A percentile compares a stretch with the other conserved stretches of the same genome.
These are phyloP conservation scores for Trididemnum clinides DNA, from an alignment of 23 tunicate genomes.

Conservation along the genomic window DNA sequence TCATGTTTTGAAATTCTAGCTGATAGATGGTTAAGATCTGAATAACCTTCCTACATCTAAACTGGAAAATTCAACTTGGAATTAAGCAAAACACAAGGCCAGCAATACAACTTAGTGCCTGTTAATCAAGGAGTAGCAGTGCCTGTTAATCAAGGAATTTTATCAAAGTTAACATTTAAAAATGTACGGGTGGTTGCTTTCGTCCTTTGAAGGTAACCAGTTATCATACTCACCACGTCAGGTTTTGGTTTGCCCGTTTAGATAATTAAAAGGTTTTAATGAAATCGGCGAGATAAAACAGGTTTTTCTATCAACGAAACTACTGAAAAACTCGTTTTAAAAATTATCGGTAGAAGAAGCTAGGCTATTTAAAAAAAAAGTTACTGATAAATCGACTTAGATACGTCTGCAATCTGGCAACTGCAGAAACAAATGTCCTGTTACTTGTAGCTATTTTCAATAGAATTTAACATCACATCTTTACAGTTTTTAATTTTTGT, in stretches of 20 bases:
- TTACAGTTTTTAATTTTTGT: too few species aligned
- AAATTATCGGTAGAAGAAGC: too few species aligned
- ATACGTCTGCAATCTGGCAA: too few species aligned
- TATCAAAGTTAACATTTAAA: not conserved
- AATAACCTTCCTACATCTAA: not conserved
- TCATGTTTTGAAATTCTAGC: not conserved
- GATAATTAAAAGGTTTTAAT: not conserved
- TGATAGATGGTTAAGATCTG: not conserved
- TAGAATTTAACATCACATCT: too few species aligned
- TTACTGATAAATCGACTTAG: too few species aligned
- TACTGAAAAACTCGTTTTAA: not conserved
- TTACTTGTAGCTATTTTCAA: too few species aligned
- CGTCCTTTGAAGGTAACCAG: not conserved
- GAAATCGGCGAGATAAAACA: not conserved
- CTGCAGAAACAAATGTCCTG: too few species aligned
- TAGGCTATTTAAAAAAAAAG: too few species aligned
- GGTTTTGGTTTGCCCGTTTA: conserved; percentile 4
- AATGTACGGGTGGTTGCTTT: not conserved
- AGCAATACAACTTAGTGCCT: conserved; percentile 1
- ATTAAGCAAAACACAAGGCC: not conserved
- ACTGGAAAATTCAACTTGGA: not conserved
- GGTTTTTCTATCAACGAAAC: not conserved
- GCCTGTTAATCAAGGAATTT: not conserved
- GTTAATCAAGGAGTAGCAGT: not conserved
- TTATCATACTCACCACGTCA: not conserved